Base-by-base conservation (phyloP, 2,113 vertebrate genomes). In the Hypanus sabinus region DNA sequence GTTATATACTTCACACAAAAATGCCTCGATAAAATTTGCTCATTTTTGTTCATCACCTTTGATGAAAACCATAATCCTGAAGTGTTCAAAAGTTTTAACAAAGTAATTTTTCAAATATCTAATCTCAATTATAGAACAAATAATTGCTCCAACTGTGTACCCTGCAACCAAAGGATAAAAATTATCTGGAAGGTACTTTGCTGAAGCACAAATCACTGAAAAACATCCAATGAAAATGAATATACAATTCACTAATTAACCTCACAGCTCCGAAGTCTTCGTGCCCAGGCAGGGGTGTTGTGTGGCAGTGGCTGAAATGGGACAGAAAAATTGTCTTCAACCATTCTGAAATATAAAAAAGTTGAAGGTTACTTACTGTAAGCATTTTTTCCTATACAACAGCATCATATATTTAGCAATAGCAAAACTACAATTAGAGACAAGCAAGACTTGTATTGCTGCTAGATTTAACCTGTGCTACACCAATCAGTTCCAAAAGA, bases 201-300 rank as follows among this genome's bases (percentile, higher is more conserved):
- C 20, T 93, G 68, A 73, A 93, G 46, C 46, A 30, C 12, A 73
- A 71, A 71, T 55, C 70, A 73, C 30, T 24, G 36, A 18, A 30
- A 68, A 92, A 93, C 38, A 93, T 46, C 24, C 22, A 90, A 46
- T 55, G 14, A 73, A 73, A 38, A n/a, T 65, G 14, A 46, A 90
- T 62, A 68, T 68, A 6, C 22, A 93, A 93, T 22, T 71, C 68
- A 38, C 22, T 60, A 95, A 94, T 96, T 94, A 55, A 98, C 97
- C 97, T 98, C 97, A 96, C 97, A 98, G 95, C 88, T 97, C 95
- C 97, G 96, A 90, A 98, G 97, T 94, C 96, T 95, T 57, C 94
- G 94, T 0, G 97, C 97, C 98, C 98, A 98, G 0, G 96, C 95
- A 94, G 98, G 97, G 0, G 96, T 96, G 76, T 96, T 97, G 94